Evolutionary conservation across 2,113 vertebrate genomes (phyloP).

Genomic region (Stercorarius parasiticus): DNA sequence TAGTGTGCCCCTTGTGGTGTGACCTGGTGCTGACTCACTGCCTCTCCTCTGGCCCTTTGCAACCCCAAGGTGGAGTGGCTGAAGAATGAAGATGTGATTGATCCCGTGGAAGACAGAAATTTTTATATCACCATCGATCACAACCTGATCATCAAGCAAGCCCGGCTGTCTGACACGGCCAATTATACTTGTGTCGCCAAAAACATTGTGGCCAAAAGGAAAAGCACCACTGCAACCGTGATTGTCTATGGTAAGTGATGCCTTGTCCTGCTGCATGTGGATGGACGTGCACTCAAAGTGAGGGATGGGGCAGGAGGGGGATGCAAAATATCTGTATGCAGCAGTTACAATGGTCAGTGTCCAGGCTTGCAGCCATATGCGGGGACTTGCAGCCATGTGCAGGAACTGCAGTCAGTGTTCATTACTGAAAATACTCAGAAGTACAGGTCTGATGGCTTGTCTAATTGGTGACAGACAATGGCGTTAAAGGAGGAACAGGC

Average conservation of each 20-base stretch:
- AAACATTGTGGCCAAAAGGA: conserved; percentile 92
- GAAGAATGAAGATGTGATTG: conserved; percentile 93
- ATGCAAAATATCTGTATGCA: too few species aligned
- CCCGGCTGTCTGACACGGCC: conserved; percentile 91
- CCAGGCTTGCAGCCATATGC: background rate
- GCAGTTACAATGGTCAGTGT: rapidly evolving
- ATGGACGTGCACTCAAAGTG: rapidly evolving
- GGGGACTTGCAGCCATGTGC: background rate
- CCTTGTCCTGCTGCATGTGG: rapidly evolving
- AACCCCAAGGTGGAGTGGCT: conserved; percentile 89
- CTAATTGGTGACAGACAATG: background rate
- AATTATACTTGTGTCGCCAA: conserved; percentile 97
- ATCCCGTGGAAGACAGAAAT: conserved; percentile 90
- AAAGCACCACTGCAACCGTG: conserved; percentile 90
- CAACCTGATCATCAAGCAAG: conserved; percentile 97
- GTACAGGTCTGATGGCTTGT: background rate
- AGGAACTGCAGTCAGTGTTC: background rate
- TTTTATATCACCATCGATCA: conserved; percentile 97
- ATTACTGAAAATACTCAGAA: background rate
- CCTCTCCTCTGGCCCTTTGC: background rate
- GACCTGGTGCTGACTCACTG: background rate
- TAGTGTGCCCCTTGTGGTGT: background rate
- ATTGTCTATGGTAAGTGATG: conserved; percentile 89
- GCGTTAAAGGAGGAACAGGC: background rate
- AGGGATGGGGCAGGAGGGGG: background rate